phyloP scores from a whole-genome alignment of 2,113 vertebrate genomes.

The Tiliqua scincoides region DNA sequence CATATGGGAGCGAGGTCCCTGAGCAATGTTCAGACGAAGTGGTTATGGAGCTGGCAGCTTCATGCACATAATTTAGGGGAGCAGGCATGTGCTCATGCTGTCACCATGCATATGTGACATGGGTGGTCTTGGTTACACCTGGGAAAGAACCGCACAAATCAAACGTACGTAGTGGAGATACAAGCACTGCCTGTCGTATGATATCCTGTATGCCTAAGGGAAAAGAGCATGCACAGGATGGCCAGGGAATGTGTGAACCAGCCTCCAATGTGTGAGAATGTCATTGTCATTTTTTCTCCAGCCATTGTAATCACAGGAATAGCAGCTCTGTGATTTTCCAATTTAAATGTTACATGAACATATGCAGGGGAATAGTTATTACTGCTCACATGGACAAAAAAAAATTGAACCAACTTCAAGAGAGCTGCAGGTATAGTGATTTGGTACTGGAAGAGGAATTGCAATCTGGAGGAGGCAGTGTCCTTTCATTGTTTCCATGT shows the following conservation, averaged over 20 bases:
- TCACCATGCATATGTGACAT: background rate
- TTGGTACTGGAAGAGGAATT: too few relatives aligned
- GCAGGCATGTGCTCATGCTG: background rate
- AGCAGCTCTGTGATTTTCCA: background rate
- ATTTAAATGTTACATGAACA: background rate
- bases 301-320: background rate
- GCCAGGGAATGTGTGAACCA: background rate
- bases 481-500: too few relatives aligned
- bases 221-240: background rate
- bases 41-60: background rate
- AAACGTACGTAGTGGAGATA: background rate
- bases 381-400: background rate
- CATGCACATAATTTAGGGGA: background rate
- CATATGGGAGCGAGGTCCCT: too few relatives aligned
- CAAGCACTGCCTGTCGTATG: background rate
- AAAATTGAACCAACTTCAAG: too few relatives aligned
- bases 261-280: background rate
- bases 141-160: background rate
- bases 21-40: too few relatives aligned
- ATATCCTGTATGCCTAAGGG: background rate
- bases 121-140: background rate
- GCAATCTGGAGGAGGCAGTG: too few relatives aligned
- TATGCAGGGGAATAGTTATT: background rate
- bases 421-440: too few relatives aligned
- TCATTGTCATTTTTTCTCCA: too few relatives aligned